Evolutionary conservation across 2,888 invertebrate species (phyloP), one percentile per base, ranked within the genome.

Genomic region (Cabera pusaria): DNA sequence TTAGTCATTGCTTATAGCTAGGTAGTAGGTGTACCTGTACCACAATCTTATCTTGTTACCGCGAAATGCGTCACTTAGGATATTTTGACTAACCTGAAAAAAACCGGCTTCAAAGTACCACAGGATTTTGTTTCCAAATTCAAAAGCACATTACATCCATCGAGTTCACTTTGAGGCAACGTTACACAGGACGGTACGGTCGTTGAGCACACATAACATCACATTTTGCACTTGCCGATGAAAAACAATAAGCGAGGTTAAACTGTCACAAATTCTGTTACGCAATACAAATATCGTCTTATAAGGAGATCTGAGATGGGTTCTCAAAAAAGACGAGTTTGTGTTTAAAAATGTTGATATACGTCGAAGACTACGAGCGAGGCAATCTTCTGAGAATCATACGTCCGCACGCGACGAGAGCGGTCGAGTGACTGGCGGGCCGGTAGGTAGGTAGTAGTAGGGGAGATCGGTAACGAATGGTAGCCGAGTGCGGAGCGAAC

Each of bases 151-250:
- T 78, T 78, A 74, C 59, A 78, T 77, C 74, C 79, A 78, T 72
- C 63, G 59, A 84, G 82, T 83, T 84, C 85, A 85, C 84, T 79
- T 72, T 64, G 64, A 60, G 56, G 67, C 64, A 79, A 83, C 71
- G 83, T 84, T 79, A 77, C 85, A 85, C 83, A 74, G 75, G 72
- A 69, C 72, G 71, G 74, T 61, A 73, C 75, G 79, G 72, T 81
- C 58, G 70, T 68, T 75, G 71, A 74, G 54, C 86, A 86, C 78
- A 80, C 80, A 84, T 68, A 80, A 81, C 77, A 81, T 87, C 87
- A 88, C 87, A 86, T 86, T 85, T 86, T 82, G 81, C 86, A 86
- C 86, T 80, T 68, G 67, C 64, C 63, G 64, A 72, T 67, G 64
- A 65, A 68, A 72, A 81, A 77, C 73, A 75, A 76, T 68, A 63